Evolutionary conservation across 2,797 vertebrate genomes (phyloP), one percentile per base, ranked within the genome.

Genomic region (Trematomus bernacchii): DNA sequence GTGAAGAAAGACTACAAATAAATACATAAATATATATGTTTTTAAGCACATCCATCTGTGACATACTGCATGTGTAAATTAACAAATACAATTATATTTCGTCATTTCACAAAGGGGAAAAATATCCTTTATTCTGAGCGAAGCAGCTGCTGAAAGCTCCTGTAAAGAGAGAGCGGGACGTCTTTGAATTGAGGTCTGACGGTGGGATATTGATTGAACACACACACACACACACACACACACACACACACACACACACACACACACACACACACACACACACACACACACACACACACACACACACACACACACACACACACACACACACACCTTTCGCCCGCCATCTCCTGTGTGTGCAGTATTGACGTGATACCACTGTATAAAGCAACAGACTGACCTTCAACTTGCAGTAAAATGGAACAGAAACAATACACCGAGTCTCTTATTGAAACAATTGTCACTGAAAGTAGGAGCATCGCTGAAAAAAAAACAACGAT

Each of bases 201-300:
- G 65, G 85, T 61, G 62, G 48, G 85, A 72, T 91, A 91, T 89
- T 87, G 90, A 93, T 92, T 27, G 27, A 27, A 5, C 8, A 37
- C 33, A 37, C 33, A 37, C 33, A 37, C 33, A 37, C 33, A 37
- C 33, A 33, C 7, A 33, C 33, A 37, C 33, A 37, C 33, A 37
- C 51, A 47, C 63, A 69, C 59, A 80, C 67, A 72, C 73, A 77
- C 79, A 79, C 64, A 27, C 33, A 33, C 33, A 37, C 33, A 37
- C 33, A 8, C 33, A 37, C 33, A 8, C 33, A 33, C 33, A 8
- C 33, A 37, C 33, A 8, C 33, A 33, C 33, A 8, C 51, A 47
- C 63, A 66, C 59, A 80, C 67, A 70, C 73, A 79, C 79, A 79
- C 64, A 27, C 27, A 27, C 27, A 27, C 3, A 4, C 3, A 4